Percentiles rank a stretch among this genome's conserved stretches.
These are phyloP conservation scores for Microchirus variegatus DNA, from an alignment of 2,797 vertebrate species.

Conservation along the genomic window DNA sequence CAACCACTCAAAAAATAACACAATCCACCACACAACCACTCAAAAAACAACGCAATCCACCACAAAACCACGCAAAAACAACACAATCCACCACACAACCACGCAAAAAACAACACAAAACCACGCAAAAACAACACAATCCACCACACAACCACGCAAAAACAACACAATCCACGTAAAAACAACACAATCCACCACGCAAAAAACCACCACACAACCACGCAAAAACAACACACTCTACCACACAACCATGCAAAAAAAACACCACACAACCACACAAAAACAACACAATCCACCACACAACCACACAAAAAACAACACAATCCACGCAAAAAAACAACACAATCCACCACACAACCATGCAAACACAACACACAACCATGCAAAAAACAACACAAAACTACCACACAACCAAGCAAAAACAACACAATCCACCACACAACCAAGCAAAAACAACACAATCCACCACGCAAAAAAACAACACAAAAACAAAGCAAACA, in stretches of 20 bases:
- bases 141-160: no score
- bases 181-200: slow-evolving; percentile 8
- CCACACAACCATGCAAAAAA: neutral
- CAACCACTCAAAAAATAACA: no score
- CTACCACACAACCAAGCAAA: neutral
- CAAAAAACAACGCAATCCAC: slow-evolving; percentile 1
- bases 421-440: slow-evolving; percentile 12
- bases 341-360: neutral
- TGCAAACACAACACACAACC: no score
- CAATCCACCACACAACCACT: neutral
- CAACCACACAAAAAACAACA: no score
- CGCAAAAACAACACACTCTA: slow-evolving; percentile 23
- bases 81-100: neutral
- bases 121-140: neutral
- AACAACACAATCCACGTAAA: neutral
- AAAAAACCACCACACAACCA: slow-evolving; percentile 6
- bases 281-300: neutral
- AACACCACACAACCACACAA: neutral
- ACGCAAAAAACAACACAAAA: neutral
- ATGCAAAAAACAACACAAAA: no score
- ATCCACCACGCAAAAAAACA: no score
- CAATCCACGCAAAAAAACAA: neutral
- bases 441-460: neutral
- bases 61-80: slow-evolving; percentile 24
- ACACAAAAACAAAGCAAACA: neutral